These are phyloP conservation scores for Synanthedon tipuliformis DNA, from an alignment of 2,888 invertebrate species.

Conservation along the genomic window DNA sequence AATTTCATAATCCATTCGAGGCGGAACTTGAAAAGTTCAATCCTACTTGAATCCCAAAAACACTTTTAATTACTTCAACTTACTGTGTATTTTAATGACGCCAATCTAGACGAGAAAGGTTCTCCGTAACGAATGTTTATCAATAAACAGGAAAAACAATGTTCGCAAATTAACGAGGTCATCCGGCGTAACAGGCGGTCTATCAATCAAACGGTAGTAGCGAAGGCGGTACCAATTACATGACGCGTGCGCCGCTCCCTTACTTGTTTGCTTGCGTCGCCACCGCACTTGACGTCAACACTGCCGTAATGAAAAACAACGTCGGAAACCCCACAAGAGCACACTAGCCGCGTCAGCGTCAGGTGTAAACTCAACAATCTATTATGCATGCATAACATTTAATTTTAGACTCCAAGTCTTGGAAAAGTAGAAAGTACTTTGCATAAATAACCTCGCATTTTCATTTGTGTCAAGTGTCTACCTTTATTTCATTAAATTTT, in stretches of 20 bases:
- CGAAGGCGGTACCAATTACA: slow-evolving; percentile 27
- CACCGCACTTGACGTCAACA: slow-evolving; percentile 42
- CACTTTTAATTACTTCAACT: too few species aligned
- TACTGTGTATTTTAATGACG: too few species aligned
- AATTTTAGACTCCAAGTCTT: neutral
- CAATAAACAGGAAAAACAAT: slow-evolving; percentile 34
- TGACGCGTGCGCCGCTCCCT: slow-evolving; percentile 56
- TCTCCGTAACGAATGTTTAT: neutral
- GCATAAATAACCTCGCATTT: too few species aligned
- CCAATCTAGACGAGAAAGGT: too few species aligned
- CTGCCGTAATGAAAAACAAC: slow-evolving; percentile 28
- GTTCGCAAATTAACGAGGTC: slow-evolving; percentile 40
- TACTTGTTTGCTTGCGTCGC: slow-evolving; percentile 10
- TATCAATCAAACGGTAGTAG: slow-evolving; percentile 50
- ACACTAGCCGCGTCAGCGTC: neutral
- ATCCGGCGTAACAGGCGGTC: slow-evolving; percentile 52
- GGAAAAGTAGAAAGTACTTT: too few species aligned
- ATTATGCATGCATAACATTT: neutral
- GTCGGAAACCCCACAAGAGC: neutral
- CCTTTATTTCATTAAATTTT: too few species aligned
- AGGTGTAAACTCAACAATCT: neutral
- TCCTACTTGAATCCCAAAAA: too few species aligned
- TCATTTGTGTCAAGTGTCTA: too few species aligned
- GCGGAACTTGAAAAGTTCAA: too few species aligned
- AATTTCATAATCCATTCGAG: too few species aligned